Evolutionary conservation across 2,888 invertebrate genomes (phyloP).

Genomic region (Morpho helenor): DNA sequence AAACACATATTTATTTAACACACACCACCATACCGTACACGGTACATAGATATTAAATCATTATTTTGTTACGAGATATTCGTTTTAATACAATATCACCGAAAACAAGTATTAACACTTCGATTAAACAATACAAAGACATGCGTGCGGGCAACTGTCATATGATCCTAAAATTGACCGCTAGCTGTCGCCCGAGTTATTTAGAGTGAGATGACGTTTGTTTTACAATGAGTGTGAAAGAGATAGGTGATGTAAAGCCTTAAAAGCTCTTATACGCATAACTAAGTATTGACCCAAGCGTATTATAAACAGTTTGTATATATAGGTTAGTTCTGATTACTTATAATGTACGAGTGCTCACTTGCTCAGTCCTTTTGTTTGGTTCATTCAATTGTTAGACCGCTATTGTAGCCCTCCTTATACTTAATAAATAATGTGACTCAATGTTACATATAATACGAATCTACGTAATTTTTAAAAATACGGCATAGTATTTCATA

Average conservation of each 20-base stretch:
- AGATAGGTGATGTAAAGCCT: conserved; percentile 29
- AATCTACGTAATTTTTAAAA: too few relatives aligned
- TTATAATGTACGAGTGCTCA: conserved; percentile 15
- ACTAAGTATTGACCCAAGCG: conserved; percentile 24
- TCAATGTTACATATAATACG: conserved; percentile 1
- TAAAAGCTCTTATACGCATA: conserved; percentile 33
- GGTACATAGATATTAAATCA: conserved; percentile 14
- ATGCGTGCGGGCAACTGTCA: conserved; percentile 71
- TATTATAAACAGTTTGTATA: conserved; percentile 18
- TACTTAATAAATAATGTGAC: conserved; percentile 10
- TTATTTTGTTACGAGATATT: conserved; percentile 15
- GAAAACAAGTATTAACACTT: conserved; percentile 26
- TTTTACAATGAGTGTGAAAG: conserved; percentile 21
- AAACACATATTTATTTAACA: conserved; percentile 46
- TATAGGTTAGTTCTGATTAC: conserved; percentile 22
- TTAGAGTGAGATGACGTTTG: conserved; percentile 34
- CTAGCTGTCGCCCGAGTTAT: conserved; percentile 51
- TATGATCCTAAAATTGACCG: conserved; percentile 48
- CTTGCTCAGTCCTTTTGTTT: conserved; percentile 15
- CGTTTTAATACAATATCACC: conserved; percentile 22
- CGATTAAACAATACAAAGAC: conserved; percentile 54
- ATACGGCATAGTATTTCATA: too few relatives aligned
- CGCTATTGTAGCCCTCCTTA: conserved; percentile 10
- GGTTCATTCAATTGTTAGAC: conserved; percentile 16
- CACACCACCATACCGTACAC: conserved; percentile 34